Evolutionary conservation across 2,888 invertebrate species (phyloP), one percentile per base, ranked within the genome.

Genomic region (Pristionchus entomophagus): DNA sequence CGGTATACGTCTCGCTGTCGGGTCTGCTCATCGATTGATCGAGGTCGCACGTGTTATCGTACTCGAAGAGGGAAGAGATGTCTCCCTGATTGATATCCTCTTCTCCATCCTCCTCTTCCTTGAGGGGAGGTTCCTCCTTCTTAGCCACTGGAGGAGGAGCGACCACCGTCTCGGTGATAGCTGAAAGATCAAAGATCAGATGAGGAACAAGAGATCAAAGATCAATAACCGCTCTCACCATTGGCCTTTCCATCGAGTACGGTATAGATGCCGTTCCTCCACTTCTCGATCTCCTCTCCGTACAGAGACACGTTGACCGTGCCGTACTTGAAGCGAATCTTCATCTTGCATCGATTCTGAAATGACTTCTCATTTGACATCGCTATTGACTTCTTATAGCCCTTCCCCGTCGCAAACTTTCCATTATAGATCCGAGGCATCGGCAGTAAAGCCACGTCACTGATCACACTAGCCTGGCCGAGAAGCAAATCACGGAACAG

Each of bases 341-440:
- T 82, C 38, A 82, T 38, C 29, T 56, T 82, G 59, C 82, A 82
- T 59, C 82, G 35, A 26, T n/a, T 82, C 82, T 82, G 59, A 32
- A 38, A 82, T 59, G n/a, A 10, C 2, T 29, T 29, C 59, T n/a
- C 1, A n/a, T n/a, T n/a, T n/a, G n/a, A n/a, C n/a, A n/a, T n/a
- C n/a, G n/a, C n/a, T n/a, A n/a, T n/a, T n/a, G n/a, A n/a, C n/a
- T n/a, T n/a, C n/a, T n/a, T n/a, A n/a, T n/a, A n/a, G n/a, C n/a
- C n/a, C n/a, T n/a, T n/a, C n/a, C n/a, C n/a, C n/a, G n/a, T n/a
- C n/a, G n/a, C n/a, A n/a, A n/a, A n/a, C n/a, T n/a, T n/a, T n/a
- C n/a, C n/a, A n/a, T n/a, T n/a, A n/a, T n/a, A n/a, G n/a, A n/a
- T n/a, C n/a, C n/a, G n/a, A n/a, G n/a, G n/a, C n/a, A n/a, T n/a